A percentile compares a stretch with the other conserved stretches of the same genome.
These are phyloP conservation scores for Unio delphinus DNA, from an alignment of 2,888 invertebrate species.

Conservation along the genomic window DNA sequence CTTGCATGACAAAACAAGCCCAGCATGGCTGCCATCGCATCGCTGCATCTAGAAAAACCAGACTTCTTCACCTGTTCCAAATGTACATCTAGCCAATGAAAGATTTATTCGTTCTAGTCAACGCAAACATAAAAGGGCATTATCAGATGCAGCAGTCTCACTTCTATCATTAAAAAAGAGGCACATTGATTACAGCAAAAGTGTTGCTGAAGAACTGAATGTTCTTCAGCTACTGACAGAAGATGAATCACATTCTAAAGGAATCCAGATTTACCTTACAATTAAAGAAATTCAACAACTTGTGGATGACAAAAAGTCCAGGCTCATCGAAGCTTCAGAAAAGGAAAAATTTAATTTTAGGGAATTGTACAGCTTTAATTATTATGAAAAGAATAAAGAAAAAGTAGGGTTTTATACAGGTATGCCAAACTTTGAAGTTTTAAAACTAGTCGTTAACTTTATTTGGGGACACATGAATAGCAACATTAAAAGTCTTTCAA, in stretches of 20 bases:
- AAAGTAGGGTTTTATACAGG: constrained; percentile 20
- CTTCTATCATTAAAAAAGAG: no score
- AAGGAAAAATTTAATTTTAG: constrained; percentile 1
- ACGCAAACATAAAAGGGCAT: no score
- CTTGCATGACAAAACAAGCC: constrained; percentile 6
- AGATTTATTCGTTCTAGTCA: no score
- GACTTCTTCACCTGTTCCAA: constrained; percentile 1
- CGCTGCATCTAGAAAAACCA: constrained; percentile 6
- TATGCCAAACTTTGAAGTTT: constrained; percentile 14
- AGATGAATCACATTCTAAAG: no score
- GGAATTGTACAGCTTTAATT: constrained; percentile 9
- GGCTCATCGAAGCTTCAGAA: constrained; percentile 1
- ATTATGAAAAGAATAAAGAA: no score
- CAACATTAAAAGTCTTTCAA: constrained; percentile 10
- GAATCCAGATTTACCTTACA: constrained; percentile 13
- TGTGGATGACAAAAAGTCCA: constrained; percentile 5
- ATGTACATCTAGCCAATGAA: background rate
- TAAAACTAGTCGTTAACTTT: constrained; percentile 16
- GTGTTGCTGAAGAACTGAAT: no score
- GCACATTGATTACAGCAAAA: no score
- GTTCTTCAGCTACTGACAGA: no score
- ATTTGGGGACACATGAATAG: constrained; percentile 10
- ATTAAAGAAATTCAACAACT: constrained; percentile 1
- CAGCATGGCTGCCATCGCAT: constrained; percentile 16
- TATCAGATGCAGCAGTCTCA: no score